Percentiles rank a stretch among this genome's conserved stretches.
phyloP scores from a whole-genome alignment of 2,113 vertebrate genomes.

The Labeo rohita region DNA sequence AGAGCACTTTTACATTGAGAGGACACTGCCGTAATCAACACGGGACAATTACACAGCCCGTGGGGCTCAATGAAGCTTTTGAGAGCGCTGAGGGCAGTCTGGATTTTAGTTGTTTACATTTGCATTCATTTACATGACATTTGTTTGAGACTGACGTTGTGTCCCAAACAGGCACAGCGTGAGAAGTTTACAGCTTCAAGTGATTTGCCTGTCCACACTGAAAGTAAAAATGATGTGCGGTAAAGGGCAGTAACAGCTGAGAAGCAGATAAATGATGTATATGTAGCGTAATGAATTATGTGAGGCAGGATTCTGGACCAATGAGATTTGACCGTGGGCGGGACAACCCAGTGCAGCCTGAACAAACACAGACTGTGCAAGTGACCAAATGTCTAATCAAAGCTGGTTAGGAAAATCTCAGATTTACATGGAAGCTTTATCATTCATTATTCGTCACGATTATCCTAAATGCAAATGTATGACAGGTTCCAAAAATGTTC shows the following conservation, averaged over 20 bases:
- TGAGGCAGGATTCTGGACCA: not conserved
- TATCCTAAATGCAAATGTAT: not conserved
- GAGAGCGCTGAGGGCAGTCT: not conserved
- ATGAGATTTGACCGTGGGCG: not conserved
- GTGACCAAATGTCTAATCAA: not conserved
- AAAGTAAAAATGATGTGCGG: not conserved
- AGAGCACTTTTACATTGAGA: not conserved
- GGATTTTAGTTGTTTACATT: not conserved
- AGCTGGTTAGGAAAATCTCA: not conserved
- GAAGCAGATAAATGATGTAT: not conserved
- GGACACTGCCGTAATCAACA: not conserved
- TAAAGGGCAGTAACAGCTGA: not conserved
- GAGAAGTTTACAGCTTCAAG: not conserved
- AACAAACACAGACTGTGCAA: not conserved
- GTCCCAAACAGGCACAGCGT: not conserved
- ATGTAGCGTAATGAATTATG: not conserved
- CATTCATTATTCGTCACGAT: not conserved
- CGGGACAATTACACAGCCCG: not conserved
- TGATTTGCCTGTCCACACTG: not conserved
- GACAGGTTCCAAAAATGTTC: not conserved
- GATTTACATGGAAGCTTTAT: not conserved
- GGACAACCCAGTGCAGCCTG: not conserved
- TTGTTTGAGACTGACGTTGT: not conserved
- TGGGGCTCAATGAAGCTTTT: not conserved
- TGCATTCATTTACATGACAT: slow-evolving; percentile 13